Percentiles rank a stretch among this genome's conserved stretches.
Conservation (phyloP, 2,888 invertebrate species). For the Hesperia comma region DNA sequence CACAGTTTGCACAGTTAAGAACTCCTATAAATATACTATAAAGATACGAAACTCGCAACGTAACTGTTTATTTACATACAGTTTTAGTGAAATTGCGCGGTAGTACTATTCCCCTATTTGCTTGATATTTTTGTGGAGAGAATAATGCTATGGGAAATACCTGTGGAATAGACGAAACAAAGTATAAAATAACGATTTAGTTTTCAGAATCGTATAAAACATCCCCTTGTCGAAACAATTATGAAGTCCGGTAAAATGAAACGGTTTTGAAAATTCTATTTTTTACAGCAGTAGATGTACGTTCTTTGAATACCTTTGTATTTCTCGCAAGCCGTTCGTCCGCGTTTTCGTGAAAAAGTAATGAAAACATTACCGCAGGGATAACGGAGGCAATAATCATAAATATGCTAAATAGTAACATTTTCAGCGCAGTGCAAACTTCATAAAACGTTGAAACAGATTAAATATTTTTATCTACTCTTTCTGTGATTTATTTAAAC, state of each 20-base stretch:
- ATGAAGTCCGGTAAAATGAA: background rate
- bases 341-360: slow-evolving; percentile 31
- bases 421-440: slow-evolving; percentile 29
- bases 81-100: slow-evolving; percentile 35
- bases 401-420: slow-evolving; percentile 32
- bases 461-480: slow-evolving; percentile 29
- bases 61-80: slow-evolving; percentile 27
- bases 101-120: slow-evolving; percentile 7
- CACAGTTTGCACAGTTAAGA: slow-evolving; percentile 30
- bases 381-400: slow-evolving; percentile 31
- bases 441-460: slow-evolving; percentile 22
- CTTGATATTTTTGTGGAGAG: slow-evolving; percentile 11
- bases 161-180: background rate
- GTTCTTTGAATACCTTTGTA: slow-evolving; percentile 16
- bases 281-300: background rate
- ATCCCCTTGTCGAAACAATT: background rate
- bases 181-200: too few relatives aligned
- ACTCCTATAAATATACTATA: slow-evolving; percentile 22
- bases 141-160: slow-evolving; percentile 5
- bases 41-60: slow-evolving; percentile 29
- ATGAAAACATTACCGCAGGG: slow-evolving; percentile 33
- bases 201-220: background rate
- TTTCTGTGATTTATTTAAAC: background rate
- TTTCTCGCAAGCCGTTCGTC: slow-evolving; percentile 3
- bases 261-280: background rate